phyloP scores from a whole-genome alignment of 2,888 invertebrate species.

The Lysandra bellargus region DNA sequence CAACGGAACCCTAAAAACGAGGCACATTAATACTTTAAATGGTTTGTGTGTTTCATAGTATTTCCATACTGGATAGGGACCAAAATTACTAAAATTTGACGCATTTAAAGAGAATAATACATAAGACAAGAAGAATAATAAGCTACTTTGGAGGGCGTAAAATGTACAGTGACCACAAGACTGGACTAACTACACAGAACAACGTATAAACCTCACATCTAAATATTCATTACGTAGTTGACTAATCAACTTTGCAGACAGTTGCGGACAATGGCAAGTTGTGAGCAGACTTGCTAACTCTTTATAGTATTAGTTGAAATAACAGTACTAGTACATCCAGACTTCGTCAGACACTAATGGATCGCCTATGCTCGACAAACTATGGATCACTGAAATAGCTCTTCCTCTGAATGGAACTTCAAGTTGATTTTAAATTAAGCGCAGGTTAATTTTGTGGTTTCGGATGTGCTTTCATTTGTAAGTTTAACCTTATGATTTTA shows the following conservation, averaged over 20 bases:
- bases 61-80: too few relatives aligned
- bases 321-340: slow-evolving; percentile 65
- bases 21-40: too few relatives aligned
- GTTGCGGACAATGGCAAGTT: slow-evolving; percentile 62
- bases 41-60: too few relatives aligned
- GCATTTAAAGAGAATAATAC: too few relatives aligned
- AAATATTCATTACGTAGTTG: slow-evolving; percentile 31
- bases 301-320: slow-evolving; percentile 75
- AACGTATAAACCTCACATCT: background rate
- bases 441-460: background rate
- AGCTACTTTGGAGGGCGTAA: too few relatives aligned
- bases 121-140: too few relatives aligned
- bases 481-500: background rate
- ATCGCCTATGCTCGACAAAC: slow-evolving; percentile 68
- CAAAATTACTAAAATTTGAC: too few relatives aligned
- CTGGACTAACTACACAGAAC: background rate
- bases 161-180: background rate
- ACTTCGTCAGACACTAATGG: slow-evolving; percentile 69
- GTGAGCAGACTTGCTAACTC: slow-evolving; percentile 60
- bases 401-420: slow-evolving; percentile 43
- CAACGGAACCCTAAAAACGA: too few relatives aligned
- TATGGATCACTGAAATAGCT: slow-evolving; percentile 70
- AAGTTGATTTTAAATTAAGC: slow-evolving; percentile 48
- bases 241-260: slow-evolving; percentile 62
- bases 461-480: background rate